Evolutionary conservation across 2,113 vertebrate genomes (phyloP).

Genomic region (Rynchops niger): DNA sequence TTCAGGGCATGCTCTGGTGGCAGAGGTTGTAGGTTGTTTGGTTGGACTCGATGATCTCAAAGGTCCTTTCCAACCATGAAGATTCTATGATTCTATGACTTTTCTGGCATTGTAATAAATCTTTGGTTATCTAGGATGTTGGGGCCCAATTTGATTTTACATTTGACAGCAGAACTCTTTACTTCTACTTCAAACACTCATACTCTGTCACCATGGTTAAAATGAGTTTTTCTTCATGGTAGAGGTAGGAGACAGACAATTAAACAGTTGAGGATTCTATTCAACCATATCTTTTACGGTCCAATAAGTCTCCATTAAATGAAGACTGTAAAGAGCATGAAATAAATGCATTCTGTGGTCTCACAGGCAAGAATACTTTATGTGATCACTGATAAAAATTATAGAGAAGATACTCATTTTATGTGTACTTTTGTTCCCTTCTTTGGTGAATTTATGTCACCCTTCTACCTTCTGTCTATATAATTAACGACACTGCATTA

Average conservation of each 20-base stretch:
- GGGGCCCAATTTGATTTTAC: not conserved
- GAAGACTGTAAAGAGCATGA: not conserved
- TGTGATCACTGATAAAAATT: not conserved
- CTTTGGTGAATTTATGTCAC: slow-evolving; percentile 16
- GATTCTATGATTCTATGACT: not conserved
- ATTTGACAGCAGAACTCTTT: not conserved
- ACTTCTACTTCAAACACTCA: not conserved
- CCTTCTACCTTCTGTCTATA: not conserved
- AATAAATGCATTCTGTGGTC: not conserved
- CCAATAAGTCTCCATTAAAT: not conserved
- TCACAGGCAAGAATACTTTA: not conserved
- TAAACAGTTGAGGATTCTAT: not conserved
- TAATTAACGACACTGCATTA: not conserved
- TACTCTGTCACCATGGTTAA: not conserved
- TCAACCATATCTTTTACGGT: not conserved
- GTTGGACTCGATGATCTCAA: no score
- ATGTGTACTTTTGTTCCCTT: not conserved
- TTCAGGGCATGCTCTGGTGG: no score
- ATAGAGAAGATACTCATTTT: not conserved
- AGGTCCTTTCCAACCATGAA: no score
- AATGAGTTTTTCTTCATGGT: not conserved
- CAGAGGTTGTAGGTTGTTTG: no score
- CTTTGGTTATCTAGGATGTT: not conserved
- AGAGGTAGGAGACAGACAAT: not conserved
- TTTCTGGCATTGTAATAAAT: not conserved